Base-by-base conservation (phyloP, 2,888 invertebrate species). In the Petrolisthes cinctipes region DNA sequence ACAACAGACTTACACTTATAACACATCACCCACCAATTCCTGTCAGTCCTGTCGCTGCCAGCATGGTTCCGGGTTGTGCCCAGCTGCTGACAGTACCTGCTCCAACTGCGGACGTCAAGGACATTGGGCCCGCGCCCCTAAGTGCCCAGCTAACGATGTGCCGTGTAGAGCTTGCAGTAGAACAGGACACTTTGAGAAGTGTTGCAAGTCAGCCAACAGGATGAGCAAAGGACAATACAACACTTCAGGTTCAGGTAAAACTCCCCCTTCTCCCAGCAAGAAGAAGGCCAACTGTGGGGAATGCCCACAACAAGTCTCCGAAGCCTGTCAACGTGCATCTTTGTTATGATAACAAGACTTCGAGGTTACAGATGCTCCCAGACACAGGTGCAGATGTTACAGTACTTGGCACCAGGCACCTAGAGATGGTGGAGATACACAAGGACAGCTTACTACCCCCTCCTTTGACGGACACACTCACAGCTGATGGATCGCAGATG, bases 311-410 rank as follows among this genome's bases (percentile, higher is more conserved):
- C 61, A 61, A 17, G 61, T 17, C 61, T 61, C 61, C 61, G 61
- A 61, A 61, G 17, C 61, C 61, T 17, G 61, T 61, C 61, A 61
- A 9, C 17, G 61, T 61, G 11, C 17, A 9, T 17, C 61, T 61
- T 9, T 11, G 17, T 17, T 61, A 61, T 11, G 61, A 17, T 61
- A 17, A 61, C 6, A 7, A 5, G 14, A 23, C 73, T 3, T 73
- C 75, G 0, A 11, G 17, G 0, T n/a, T 80, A 14, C 57, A 82
- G 53, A 83, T 82, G 83, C 37, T 79, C 1, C 83, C 86, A 1
- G 71, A 86, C n/a, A 83, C 82, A n/a, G 86, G 56, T 5, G 83
- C 86, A 1, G 71, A 86, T 56, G 56, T 79, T 14, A 79, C 78
- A 1, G 23, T 78, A 17, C 53, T 82, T 14, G 53, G 53, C 23